phyloP scores from a whole-genome alignment of 2,888 invertebrate species.

The Protodeltote pygarga region DNA sequence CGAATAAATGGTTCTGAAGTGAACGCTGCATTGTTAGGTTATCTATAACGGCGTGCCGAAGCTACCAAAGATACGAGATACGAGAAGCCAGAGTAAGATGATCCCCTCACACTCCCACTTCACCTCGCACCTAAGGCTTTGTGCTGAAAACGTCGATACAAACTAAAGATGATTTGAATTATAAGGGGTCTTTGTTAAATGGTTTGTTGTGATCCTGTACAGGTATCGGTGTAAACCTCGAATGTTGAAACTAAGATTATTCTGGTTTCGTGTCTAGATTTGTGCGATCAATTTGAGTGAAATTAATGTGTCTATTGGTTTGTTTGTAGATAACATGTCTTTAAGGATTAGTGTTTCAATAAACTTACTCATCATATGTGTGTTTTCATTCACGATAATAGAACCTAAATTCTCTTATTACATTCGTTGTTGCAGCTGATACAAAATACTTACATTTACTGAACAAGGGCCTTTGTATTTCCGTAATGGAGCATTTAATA shows the following conservation, averaged over 20 bases:
- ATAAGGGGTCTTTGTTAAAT: slow-evolving; percentile 54
- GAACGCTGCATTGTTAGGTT: slow-evolving; percentile 76
- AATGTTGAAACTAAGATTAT: slow-evolving; percentile 27
- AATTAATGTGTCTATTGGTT: slow-evolving; percentile 9
- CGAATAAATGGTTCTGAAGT: slow-evolving; percentile 74
- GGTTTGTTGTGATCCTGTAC: slow-evolving; percentile 43
- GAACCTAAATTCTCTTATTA: no score
- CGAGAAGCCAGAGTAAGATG: slow-evolving; percentile 63
- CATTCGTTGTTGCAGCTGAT: no score
- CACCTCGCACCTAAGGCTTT: slow-evolving; percentile 40
- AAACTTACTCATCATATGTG: no score
- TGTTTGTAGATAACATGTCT: background rate
- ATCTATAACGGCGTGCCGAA: slow-evolving; percentile 66
- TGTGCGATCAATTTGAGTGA: slow-evolving; percentile 29
- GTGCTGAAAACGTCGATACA: slow-evolving; percentile 54
- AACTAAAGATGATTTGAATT: slow-evolving; percentile 52
- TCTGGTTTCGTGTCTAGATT: slow-evolving; percentile 18
- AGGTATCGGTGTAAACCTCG: slow-evolving; percentile 31
- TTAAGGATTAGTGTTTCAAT: background rate
- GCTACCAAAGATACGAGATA: slow-evolving; percentile 56
- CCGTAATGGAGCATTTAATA: no score
- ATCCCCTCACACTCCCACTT: slow-evolving; percentile 50
- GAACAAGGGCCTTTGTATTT: no score
- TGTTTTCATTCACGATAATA: no score
- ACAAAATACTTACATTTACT: no score